Evolutionary conservation across 2,888 invertebrate species (phyloP), one percentile per base, ranked within the genome.

Genomic region (Melipona bicolor): DNA sequence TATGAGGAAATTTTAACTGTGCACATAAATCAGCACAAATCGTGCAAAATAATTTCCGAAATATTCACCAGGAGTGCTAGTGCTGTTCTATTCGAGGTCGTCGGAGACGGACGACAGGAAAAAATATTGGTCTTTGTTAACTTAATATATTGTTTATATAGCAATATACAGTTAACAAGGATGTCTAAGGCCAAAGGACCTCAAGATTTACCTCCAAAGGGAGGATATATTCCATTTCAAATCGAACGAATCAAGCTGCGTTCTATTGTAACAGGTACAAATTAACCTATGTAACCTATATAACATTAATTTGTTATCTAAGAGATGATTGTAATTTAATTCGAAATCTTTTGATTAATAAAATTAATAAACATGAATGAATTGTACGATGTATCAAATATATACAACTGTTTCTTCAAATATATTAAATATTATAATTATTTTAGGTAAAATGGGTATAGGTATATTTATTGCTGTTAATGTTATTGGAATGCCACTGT

Each of bases 201-300:
- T 0, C 99, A 99, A 95, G 99, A 99, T 95, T 96, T 99, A 96
- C 99, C 99, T 92, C 99, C 99, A 85, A 95, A 96, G 77, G 99
- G 99, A 93, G 99, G 99, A 89, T 99, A 98, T 94, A 96, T 96
- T 87, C 96, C 97, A 32, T 97, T 99, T 87, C 96, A 96, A 69
- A 97, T 95, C 92, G 95, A 96, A 89, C 96, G 98, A 91, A 94
- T 97, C 91, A 93, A 88, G 86, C 81, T 93, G 32, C 88, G 88
- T 52, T 81, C 64, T 3, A 0, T 92, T 56, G 61, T 93, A 17
- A 75, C 84, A 82, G 90, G 94, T 94, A 91, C 91, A 81, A 27
- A 43, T 15, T 27, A 50, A n/a, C 21, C 56, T 61, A 43, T 61
- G 27, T 0, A 21, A 15, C 2, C 0, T 15, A 32, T 1, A 43